Evolutionary conservation across 2,888 invertebrate species (phyloP).

Genomic region (Polydrusus pterygomalis): DNA sequence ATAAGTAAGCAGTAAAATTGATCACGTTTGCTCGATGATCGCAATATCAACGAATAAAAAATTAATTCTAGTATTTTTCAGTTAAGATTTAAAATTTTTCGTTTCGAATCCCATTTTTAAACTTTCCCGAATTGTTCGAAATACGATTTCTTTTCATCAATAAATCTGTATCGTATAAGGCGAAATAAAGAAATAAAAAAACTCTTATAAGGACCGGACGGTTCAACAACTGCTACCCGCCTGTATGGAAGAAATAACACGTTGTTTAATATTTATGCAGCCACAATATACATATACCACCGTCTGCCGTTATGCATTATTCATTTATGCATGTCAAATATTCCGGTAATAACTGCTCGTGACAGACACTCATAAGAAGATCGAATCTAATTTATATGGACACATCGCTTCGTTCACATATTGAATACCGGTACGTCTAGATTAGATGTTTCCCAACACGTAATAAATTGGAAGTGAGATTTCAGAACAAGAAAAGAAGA

Average conservation of each 20-base stretch:
- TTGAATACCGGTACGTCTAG: slow-evolving; percentile 37
- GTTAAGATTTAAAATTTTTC: too few relatives aligned
- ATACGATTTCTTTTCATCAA: neutral
- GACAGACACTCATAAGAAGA: slow-evolving; percentile 46
- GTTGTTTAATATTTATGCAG: slow-evolving; percentile 47
- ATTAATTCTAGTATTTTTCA: too few relatives aligned
- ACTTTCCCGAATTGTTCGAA: neutral
- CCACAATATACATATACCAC: slow-evolving; percentile 45
- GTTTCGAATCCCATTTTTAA: too few relatives aligned
- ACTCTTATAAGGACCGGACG: neutral
- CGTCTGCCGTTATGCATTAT: slow-evolving; percentile 40
- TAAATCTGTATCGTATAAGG: neutral
- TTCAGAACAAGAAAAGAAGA: too few relatives aligned
- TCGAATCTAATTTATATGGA: slow-evolving; percentile 50
- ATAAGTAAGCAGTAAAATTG: too few relatives aligned
- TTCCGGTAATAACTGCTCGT: slow-evolving; percentile 47
- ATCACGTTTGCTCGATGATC: too few relatives aligned
- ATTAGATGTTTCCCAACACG: slow-evolving; percentile 25
- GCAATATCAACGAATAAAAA: too few relatives aligned
- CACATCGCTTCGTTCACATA: slow-evolving; percentile 37
- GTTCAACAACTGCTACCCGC: slow-evolving; percentile 19
- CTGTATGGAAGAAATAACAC: slow-evolving; percentile 4
- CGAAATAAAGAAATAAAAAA: neutral
- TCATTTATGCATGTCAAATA: slow-evolving; percentile 47
- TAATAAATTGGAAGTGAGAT: slow-evolving; percentile 1